Base-by-base conservation (phyloP, 2,888 invertebrate genomes). In the Heteromurus nitidus region DNA sequence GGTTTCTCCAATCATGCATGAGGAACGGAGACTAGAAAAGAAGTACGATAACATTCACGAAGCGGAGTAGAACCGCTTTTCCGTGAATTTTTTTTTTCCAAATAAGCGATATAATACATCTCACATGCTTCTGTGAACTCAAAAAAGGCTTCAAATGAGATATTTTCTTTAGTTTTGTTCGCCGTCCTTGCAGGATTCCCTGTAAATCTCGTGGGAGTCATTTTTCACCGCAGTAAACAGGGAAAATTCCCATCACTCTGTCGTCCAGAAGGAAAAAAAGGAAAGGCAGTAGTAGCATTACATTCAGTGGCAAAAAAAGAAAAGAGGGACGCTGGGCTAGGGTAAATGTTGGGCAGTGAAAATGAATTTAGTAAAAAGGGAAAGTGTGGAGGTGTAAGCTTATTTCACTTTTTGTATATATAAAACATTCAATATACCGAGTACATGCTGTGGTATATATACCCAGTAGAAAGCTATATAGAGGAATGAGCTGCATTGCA, bases 241-340 rank as follows among this genome's bases (percentile, higher is more conserved):
- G 68, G 68, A 30, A 74, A 74, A 74, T 74, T 80, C 69, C 68
- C 76, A 76, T 76, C 75, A 67, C 67, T 67, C 75, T 58, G 65
- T 75, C 67, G 60, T 60, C 75, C 74, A 74, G 28, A 20, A 62
- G 30, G 42, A 58, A 62, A 73, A 53, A 36, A 60, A 62, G 28
- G 60, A 36, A 26, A 31, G 3, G 20, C 24, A 20, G 60, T 42
- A 70, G 26, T 18, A 44, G 24, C 24, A 26, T 11, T n/a, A n/a
- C n/a, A n/a, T n/a, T n/a, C n/a, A 26, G 65, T n/a, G 42, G 13
- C 20, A 50, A 20, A 26, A 13, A 16, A 26, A 11, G 11, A 26
- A 26, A 65, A 31, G 36, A 42, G 36, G 16, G 50, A 31, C 31
- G 28, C 53, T 47, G 30, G 50, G 62, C 60, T 30, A 47, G 60